A percentile compares a stretch with the other conserved stretches of the same genome.
Evolutionary conservation across 2,888 invertebrate species (phyloP).

Genomic region (Rhingia rostrata): DNA sequence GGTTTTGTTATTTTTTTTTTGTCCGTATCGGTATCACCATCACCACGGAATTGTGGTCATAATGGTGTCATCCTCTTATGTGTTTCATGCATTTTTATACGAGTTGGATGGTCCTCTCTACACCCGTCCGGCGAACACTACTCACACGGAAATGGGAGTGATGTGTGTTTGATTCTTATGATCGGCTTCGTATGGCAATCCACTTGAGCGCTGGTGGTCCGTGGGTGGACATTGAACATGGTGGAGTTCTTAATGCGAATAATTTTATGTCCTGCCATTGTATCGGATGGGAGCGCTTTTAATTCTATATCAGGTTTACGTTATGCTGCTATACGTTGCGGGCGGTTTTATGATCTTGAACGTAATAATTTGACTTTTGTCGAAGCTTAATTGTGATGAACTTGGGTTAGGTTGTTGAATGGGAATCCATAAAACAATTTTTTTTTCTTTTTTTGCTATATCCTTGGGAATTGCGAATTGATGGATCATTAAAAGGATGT

Average conservation of each 20-base stretch:
- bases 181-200: constrained; percentile 52
- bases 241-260: constrained; percentile 60
- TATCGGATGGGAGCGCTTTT: constrained; percentile 46
- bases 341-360: constrained; percentile 64
- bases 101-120: constrained; percentile 19
- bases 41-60: constrained; percentile 56
- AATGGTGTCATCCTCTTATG: constrained; percentile 47
- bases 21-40: constrained; percentile 8
- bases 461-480: constrained; percentile 60
- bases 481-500: constrained; percentile 72
- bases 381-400: constrained; percentile 70
- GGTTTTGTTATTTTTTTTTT: constrained; percentile 4
- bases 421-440: constrained; percentile 44
- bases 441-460: constrained; percentile 43
- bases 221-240: neutral
- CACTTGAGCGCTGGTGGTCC: too few species aligned
- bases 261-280: constrained; percentile 71
- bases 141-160: constrained; percentile 10
- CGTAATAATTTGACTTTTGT: constrained; percentile 72
- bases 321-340: constrained; percentile 52
- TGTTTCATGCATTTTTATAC: constrained; percentile 56
- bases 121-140: neutral
- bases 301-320: constrained; percentile 29
- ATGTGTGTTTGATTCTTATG: constrained; percentile 69
- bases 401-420: constrained; percentile 55